These are phyloP conservation scores for Laothoe populi DNA, from an alignment of 2,888 invertebrate genomes.

Conservation along the genomic window DNA sequence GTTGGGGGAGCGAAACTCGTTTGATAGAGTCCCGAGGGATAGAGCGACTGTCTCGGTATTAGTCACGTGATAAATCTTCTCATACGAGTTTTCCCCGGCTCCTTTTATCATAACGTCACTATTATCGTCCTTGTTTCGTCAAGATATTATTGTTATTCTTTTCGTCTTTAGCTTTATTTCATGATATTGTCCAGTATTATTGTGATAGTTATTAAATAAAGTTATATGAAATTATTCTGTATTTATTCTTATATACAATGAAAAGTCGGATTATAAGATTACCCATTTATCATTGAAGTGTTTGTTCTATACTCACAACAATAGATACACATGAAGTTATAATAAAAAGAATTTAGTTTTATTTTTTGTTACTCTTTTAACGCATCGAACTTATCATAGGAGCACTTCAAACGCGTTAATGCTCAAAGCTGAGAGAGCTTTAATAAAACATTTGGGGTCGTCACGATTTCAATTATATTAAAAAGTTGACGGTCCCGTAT, in stretches of 20 bases:
- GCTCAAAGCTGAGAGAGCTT: conserved; percentile 59
- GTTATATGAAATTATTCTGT: background rate
- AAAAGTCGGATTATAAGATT: background rate
- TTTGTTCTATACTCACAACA: background rate
- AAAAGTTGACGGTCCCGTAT: conserved; percentile 75
- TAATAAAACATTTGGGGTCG: conserved; percentile 78
- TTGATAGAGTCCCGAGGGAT: conserved; percentile 82
- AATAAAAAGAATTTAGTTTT: background rate
- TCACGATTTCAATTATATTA: conserved; percentile 81
- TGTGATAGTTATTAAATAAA: background rate
- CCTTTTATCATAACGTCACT: conserved; percentile 61
- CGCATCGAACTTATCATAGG: conserved; percentile 30
- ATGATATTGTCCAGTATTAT: background rate
- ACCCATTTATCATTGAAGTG: background rate
- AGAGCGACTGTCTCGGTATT: conserved; percentile 73
- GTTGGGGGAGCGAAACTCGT: conserved; percentile 82
- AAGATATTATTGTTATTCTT: conserved; percentile 69
- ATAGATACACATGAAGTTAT: conserved; percentile 30
- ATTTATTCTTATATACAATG: background rate
- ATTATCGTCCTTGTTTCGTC: conserved; percentile 67
- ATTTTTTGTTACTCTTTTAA: conserved; percentile 5
- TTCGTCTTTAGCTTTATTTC: background rate
- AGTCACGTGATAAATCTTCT: conserved; percentile 84
- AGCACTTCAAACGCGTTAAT: conserved; percentile 59
- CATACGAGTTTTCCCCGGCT: conserved; percentile 67